These are phyloP conservation scores for Sinocyclocheilus rhinocerous DNA, from an alignment of 2,113 vertebrate species.

Conservation along the genomic window DNA sequence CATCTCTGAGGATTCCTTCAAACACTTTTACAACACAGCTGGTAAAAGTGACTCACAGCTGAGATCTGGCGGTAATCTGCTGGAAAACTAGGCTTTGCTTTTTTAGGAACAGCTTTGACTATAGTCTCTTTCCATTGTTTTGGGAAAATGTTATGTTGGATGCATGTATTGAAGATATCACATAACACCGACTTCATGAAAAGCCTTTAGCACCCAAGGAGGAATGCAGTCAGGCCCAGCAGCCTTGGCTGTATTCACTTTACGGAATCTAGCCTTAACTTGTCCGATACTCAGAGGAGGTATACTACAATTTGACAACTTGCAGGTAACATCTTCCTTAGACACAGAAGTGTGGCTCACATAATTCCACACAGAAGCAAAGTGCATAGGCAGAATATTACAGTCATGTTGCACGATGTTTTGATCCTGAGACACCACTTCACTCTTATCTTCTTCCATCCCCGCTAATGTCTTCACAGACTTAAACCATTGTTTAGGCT, in stretches of 20 bases:
- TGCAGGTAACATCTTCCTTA: too few species aligned
- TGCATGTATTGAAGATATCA: conserved; percentile 8
- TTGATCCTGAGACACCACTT: background rate
- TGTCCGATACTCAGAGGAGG: background rate
- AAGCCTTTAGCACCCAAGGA: conserved; percentile 6
- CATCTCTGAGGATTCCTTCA: too few species aligned
- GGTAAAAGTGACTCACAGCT: too few species aligned
- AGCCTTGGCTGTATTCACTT: background rate
- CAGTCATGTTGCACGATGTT: background rate
- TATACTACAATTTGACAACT: too few species aligned
- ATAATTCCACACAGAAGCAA: background rate
- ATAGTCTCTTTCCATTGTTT: too few species aligned
- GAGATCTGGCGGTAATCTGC: too few species aligned
- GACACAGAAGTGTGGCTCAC: background rate
- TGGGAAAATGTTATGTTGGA: background rate
- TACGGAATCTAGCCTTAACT: background rate
- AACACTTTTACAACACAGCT: too few species aligned
- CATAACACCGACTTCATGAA: background rate
- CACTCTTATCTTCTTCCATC: background rate
- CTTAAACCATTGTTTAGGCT: background rate
- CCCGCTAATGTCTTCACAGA: background rate
- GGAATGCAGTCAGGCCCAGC: background rate
- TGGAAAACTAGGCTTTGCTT: too few species aligned
- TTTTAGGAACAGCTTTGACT: too few species aligned
- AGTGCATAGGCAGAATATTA: background rate